Conservation (phyloP, 2,888 invertebrate genomes). For the Drosophila borborema region DNA sequence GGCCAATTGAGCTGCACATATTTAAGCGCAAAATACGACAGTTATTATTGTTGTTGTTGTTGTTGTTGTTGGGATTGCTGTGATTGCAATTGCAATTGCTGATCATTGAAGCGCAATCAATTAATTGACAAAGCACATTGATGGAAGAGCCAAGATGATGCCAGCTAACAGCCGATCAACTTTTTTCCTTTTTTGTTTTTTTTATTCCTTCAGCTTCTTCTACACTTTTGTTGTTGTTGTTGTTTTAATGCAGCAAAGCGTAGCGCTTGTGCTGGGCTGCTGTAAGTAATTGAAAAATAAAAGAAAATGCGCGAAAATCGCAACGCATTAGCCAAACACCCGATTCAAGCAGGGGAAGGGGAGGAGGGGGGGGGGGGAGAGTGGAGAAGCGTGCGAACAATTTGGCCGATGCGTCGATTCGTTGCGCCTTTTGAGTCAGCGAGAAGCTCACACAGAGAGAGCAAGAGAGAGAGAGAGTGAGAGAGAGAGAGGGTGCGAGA, state of each 20-base stretch:
- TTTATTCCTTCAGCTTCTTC: neutral
- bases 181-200: slow-evolving; percentile 30
- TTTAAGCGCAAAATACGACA: slow-evolving; percentile 78
- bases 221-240: neutral
- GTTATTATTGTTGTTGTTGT: slow-evolving; percentile 58
- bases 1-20: slow-evolving; percentile 70
- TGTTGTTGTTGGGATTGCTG: slow-evolving; percentile 13
- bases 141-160: slow-evolving; percentile 25
- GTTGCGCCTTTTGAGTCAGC: slow-evolving; percentile 59
- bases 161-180: slow-evolving; percentile 46
- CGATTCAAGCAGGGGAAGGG: neutral
- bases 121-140: slow-evolving; percentile 72
- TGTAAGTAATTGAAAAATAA: slow-evolving; percentile 61
- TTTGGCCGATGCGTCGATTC: slow-evolving; percentile 66
- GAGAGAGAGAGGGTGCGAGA: neutral
- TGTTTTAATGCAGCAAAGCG: neutral
- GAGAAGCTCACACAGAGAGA: slow-evolving; percentile 16
- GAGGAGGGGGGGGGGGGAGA: slow-evolving; percentile 20
- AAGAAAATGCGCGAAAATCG: slow-evolving; percentile 70
- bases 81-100: slow-evolving; percentile 21
- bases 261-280: slow-evolving; percentile 8
- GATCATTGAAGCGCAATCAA: slow-evolving; percentile 67
- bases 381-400: slow-evolving; percentile 75
- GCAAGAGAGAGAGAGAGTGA: neutral
- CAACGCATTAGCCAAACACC: slow-evolving; percentile 64